Evolutionary conservation across 2,888 invertebrate species (phyloP), one percentile per base, ranked within the genome.

Genomic region (Gymnocheta viridis): DNA sequence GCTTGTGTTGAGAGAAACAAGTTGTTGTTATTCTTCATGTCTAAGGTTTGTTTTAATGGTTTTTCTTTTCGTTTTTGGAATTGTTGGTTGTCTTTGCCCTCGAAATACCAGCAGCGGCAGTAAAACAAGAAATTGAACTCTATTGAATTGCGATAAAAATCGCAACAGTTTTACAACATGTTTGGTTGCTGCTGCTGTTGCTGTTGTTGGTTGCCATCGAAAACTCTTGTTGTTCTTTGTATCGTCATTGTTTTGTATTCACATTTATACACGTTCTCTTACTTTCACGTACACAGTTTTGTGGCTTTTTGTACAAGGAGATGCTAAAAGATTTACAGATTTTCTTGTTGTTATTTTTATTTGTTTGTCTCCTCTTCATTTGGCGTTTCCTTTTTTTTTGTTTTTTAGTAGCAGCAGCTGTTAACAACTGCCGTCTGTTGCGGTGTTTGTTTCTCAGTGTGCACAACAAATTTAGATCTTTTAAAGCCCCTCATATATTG

Each of bases 141-240:
- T 90, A 90, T 89, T 89, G 89, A 89, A 89, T 89, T 88, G 89
- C 89, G 89, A 89, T 89, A 89, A 90, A 83, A 90, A 89, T 90
- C 90, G 90, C 90, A 89, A 89, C 88, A 88, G 89, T 86, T 85
- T 86, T 82, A 82, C 72, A 78, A 70, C 77, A 56, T 76, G 69
- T 77, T 72, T 35, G 58, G 47, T 47, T 58, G 58, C 14, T 64
- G 47, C 24, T 83, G 67, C 7, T 44, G 32, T 4, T 56, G 56
- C 29, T 41, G 32, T 10, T 66, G 54, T 35, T 74, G 27, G 17
- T 73, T 51, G 49, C 38, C 19, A 29, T 56, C 32, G 41, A 54
- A 54, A 44, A 24, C 12, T 76, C 32, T 76, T 79, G 73, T 79
- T 62, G 9, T 73, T 66, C 27, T 51, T 60, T 58, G 66, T 82